These are phyloP conservation scores for Aphelinus atriplicis DNA, from an alignment of 1,140 invertebrate species.

Conservation along the genomic window DNA sequence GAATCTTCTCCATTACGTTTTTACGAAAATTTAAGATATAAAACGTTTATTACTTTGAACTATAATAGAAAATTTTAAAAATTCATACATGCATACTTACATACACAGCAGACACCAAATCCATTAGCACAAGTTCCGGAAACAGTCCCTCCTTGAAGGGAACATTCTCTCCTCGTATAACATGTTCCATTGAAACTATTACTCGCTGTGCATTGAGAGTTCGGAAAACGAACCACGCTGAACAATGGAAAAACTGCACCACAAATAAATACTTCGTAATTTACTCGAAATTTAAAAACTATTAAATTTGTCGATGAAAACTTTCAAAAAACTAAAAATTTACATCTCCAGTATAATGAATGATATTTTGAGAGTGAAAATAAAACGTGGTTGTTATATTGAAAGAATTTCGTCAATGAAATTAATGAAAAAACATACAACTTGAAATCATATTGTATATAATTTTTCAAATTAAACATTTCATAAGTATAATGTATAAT, in stretches of 20 bases:
- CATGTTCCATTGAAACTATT: conserved; percentile 79
- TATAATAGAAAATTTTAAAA: neutral
- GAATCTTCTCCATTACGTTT: too few relatives aligned
- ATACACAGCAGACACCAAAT: conserved; percentile 79
- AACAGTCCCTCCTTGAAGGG: conserved; percentile 73
- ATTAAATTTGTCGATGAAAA: too few relatives aligned
- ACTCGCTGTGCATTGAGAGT: conserved; percentile 71
- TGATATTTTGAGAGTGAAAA: too few relatives aligned
- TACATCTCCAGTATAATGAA: too few relatives aligned
- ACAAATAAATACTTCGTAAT: conserved; percentile 17
- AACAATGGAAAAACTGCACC: conserved; percentile 74
- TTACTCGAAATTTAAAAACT: too few relatives aligned
- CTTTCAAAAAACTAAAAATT: too few relatives aligned
- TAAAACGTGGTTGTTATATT: too few relatives aligned
- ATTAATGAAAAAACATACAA: neutral
- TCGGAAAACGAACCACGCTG: conserved; percentile 78
- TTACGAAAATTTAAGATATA: too few relatives aligned
- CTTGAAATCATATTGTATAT: neutral
- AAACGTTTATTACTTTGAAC: too few relatives aligned
- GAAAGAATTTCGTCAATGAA: too few relatives aligned
- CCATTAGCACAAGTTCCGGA: conserved; percentile 78
- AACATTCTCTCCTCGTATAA: conserved; percentile 78
- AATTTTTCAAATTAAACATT: too few relatives aligned
- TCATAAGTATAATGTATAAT: neutral
- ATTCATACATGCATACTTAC: conserved; percentile 68